A percentile compares a stretch with the other conserved stretches of the same genome.
phyloP scores from a whole-genome alignment of 2,797 vertebrate species.

The Pantherophis vulpinus region DNA sequence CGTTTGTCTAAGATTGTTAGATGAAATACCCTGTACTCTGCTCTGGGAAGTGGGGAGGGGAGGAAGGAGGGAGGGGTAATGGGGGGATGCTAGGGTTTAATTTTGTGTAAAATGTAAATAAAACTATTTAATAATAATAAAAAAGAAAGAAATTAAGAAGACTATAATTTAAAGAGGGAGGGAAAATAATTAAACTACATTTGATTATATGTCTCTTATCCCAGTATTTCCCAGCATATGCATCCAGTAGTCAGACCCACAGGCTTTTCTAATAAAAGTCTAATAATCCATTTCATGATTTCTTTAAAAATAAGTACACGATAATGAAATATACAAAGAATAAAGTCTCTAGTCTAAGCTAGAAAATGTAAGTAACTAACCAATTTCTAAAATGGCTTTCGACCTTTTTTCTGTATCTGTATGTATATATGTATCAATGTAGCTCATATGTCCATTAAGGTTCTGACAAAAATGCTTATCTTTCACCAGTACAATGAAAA shows the following conservation, averaged over 20 bases:
- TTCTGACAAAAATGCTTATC: slow-evolving; percentile 55
- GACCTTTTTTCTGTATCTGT: slow-evolving; percentile 39
- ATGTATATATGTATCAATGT: background rate
- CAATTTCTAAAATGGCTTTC: slow-evolving; percentile 21
- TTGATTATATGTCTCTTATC: background rate
- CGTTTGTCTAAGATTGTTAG: too few species aligned
- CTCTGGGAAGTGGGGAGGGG: too few species aligned
- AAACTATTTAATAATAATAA: too few species aligned
- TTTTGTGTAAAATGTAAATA: too few species aligned
- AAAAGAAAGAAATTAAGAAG: background rate
- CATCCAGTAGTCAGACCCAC: slow-evolving; percentile 26
- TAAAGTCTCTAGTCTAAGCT: slow-evolving; percentile 1
- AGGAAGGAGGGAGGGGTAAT: too few species aligned
- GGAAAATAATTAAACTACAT: background rate
- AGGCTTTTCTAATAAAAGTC: slow-evolving; percentile 30
- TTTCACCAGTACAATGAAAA: slow-evolving; percentile 63
- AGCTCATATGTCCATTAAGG: slow-evolving; percentile 28
- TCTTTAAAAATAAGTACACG: background rate
- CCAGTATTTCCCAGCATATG: background rate
- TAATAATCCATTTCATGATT: slow-evolving; percentile 43
- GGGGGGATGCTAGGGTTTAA: too few species aligned
- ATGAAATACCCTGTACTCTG: too few species aligned
- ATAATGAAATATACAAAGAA: rapidly evolving
- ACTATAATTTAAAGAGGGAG: background rate
- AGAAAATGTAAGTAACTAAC: slow-evolving; percentile 25